phyloP scores from a whole-genome alignment of 2,113 vertebrate species.

The Sinocyclocheilus maitianheensis region DNA sequence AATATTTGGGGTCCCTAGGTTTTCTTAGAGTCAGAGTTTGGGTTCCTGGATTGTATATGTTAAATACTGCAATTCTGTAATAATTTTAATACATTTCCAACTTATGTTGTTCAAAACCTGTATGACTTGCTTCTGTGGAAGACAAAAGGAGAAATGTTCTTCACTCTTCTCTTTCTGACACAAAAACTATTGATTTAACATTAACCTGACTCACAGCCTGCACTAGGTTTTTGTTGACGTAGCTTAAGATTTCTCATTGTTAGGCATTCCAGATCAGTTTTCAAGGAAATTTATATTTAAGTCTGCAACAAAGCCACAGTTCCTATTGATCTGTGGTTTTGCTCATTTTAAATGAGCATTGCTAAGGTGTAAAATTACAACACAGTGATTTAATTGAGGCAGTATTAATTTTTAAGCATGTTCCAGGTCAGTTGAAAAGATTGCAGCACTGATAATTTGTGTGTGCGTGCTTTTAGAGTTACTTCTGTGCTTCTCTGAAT shows the following conservation, averaged over 20 bases:
- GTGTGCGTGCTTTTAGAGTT: not conserved
- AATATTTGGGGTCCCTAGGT: no score
- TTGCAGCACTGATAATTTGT: slow-evolving; percentile 2
- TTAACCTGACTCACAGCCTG: no score
- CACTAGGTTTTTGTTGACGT: not conserved
- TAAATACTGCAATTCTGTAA: not conserved
- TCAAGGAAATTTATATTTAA: slow-evolving; percentile 4
- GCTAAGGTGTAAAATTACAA: slow-evolving; percentile 12
- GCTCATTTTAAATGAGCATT: not conserved
- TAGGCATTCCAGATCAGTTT: slow-evolving; percentile 8
- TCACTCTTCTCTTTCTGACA: no score
- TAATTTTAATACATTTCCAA: not conserved
- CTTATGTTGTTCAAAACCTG: not conserved
- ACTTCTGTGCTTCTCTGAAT: not conserved
- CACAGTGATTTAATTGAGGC: not conserved
- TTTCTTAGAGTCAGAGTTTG: no score
- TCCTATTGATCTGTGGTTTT: slow-evolving; percentile 22
- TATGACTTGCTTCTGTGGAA: not conserved
- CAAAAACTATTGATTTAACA: no score
- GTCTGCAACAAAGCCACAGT: not conserved
- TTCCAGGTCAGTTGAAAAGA: not conserved
- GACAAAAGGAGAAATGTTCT: no score
- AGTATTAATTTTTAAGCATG: not conserved
- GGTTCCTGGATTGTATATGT: no score
- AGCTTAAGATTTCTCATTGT: not conserved